Base-by-base conservation (phyloP, 2,797 vertebrate species). In the Alcedo quadribrachys region DNA sequence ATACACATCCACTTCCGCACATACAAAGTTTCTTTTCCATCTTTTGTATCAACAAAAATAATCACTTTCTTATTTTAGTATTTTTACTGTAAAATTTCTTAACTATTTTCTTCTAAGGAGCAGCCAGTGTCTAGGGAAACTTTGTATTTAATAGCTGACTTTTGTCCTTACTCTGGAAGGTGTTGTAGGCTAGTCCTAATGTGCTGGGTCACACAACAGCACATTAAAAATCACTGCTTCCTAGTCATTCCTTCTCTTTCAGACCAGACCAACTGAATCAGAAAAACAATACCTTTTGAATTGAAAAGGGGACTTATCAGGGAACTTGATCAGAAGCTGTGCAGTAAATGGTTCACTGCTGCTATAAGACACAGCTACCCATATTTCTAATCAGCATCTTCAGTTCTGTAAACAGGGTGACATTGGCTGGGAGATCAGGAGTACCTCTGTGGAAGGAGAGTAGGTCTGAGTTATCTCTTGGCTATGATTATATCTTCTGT, bases 401-500 rank as follows among this genome's bases (percentile, higher is more conserved):
- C 45, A 43, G 45, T 42, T 45, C 42, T 89, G 46, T 60, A 30
- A 53, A 30, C 18, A 63, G 20, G 4, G 27, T 75, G 71, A 28
- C 68, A 19, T 20, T 88, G 68, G 12, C 55, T 67, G 53, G 46
- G 50, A 77, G 42, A 60, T 54, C 46, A 58, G 76, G 33, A 68
- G 28, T 43, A 54, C n/a, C 61, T 74, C 53, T 63, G 25, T 84
- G 37, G n/a, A 54, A 57, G 51, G n/a, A 46, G 24, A 79, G n/a
- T 9, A 85, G 65, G 35, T 88, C 81, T 87, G 33, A 74, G 57
- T 84, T 95, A 63, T 53, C 28, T 46, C 68, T 88, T 88, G 89
- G 75, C 89, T 90, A 57, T 77, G 24, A 48, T 84, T 65, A 78
- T 6, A 4, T 63, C 61, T 68, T 82, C 57, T 80, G 48, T 65